Base-by-base conservation (phyloP, 2,797 vertebrate genomes). In the Hyperoplus lanceolatus region DNA sequence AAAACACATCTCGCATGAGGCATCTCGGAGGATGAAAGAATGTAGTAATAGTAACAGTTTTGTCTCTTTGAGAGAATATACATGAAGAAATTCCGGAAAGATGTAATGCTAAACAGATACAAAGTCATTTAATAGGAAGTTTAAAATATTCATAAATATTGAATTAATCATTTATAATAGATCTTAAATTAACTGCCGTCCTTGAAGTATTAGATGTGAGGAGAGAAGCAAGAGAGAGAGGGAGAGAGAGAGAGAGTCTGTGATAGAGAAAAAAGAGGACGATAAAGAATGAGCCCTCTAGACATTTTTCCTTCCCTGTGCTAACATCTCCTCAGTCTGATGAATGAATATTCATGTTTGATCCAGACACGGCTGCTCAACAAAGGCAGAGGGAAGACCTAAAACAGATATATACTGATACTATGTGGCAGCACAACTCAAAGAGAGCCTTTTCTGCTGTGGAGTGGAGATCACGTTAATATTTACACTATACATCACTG, bases 71-170 rank as follows among this genome's bases (percentile, higher is more conserved):
- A 80, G 81, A 87, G 80, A 87, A 81, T 85, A 83, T 80, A 90
- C 80, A 89, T 79, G 66, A 89, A 75, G 88, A 73, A 91, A 87
- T 85, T 84, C 88, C 84, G 64, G 90, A 93, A 91, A 90, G 87
- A 93, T 92, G 92, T 94, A 92, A 85, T 87, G 83, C 92, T 94
- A 95, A 95, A 96, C 91, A 94, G 93, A 90, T 94, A 95, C 94
- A 95, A 93, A 93, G 93, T 94, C 76, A 94, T 95, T 96, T 94
- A 95, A 95, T 93, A 91, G 92, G 88, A 94, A 90, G 88, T 93
- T 94, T 95, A 91, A 96, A 95, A 95, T 95, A 95, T 95, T 96
- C 94, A 95, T 95, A 95, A 95, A 95, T 95, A 95, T 95, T 95
- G 90, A 93, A 96, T 95, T 93, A 96, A 96, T 95, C 94, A 96